Evolutionary conservation across 2,113 vertebrate species (phyloP).

Genomic region (Misgurnus mizolepis): DNA sequence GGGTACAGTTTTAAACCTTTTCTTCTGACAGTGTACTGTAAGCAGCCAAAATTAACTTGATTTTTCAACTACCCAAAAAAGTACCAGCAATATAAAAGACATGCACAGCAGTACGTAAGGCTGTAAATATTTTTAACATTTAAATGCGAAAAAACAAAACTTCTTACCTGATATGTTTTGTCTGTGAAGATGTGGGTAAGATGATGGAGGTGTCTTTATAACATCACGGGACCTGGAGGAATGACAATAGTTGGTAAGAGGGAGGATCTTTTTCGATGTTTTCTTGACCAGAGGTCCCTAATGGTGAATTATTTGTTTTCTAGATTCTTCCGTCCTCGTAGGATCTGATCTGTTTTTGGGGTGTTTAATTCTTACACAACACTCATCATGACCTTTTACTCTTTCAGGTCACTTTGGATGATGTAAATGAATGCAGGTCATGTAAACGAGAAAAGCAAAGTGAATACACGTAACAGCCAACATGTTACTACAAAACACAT

Average conservation of each 20-base stretch:
- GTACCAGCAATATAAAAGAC: not conserved
- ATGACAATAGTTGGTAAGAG: conserved; percentile 52
- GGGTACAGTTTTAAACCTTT: too few species aligned
- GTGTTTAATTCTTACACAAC: not conserved
- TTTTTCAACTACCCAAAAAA: not conserved
- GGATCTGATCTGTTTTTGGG: conserved; percentile 29
- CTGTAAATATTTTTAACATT: not conserved
- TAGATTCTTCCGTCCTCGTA: conserved; percentile 26
- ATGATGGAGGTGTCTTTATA: conserved; percentile 59
- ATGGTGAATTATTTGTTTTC: conserved; percentile 36
- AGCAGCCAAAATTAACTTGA: not conserved
- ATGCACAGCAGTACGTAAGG: not conserved
- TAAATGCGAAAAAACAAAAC: not conserved
- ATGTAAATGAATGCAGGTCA: not conserved
- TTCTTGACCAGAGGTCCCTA: conserved; percentile 42
- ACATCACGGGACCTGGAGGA: conserved; percentile 43
- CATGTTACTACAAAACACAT: too few species aligned
- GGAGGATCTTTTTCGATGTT: conserved; percentile 59
- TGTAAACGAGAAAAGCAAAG: too few species aligned
- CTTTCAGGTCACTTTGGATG: too few species aligned
- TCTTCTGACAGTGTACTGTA: too few species aligned
- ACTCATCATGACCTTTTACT: not conserved
- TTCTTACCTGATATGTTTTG: conserved; percentile 8
- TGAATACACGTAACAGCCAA: too few species aligned
- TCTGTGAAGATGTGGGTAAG: not conserved